phyloP scores from a whole-genome alignment of 2,888 invertebrate species.

The Allophyes oxyacanthae region DNA sequence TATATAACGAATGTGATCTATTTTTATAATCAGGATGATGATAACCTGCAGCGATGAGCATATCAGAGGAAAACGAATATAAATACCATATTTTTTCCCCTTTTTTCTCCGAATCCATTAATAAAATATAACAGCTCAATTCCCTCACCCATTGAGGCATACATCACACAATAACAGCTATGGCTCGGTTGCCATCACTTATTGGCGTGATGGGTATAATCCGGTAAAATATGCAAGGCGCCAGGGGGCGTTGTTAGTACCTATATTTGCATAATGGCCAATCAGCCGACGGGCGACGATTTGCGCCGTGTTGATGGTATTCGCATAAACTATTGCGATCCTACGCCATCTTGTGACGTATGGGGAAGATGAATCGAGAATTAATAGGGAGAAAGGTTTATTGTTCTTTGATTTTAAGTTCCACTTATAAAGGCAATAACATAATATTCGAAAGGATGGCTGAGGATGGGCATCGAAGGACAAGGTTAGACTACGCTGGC shows the following conservation, averaged over 20 bases:
- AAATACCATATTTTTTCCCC: conserved; percentile 7
- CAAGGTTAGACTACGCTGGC: no score
- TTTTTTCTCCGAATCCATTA: conserved; percentile 29
- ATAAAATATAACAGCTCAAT: conserved; percentile 47
- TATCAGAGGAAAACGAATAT: conserved; percentile 2
- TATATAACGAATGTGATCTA: no score
- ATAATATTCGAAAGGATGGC: no score
- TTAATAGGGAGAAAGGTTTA: conserved; percentile 2
- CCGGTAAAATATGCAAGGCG: conserved; percentile 65
- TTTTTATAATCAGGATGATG: not conserved
- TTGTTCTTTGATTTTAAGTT: not conserved
- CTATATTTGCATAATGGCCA: conserved; percentile 74
- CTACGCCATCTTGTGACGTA: conserved; percentile 39
- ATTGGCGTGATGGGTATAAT: conserved; percentile 62
- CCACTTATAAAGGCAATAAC: no score
- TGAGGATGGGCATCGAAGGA: no score
- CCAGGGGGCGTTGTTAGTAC: conserved; percentile 63
- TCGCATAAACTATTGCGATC: conserved; percentile 51
- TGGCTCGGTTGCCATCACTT: conserved; percentile 62
- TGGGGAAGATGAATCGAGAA: conserved; percentile 3
- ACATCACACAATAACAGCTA: conserved; percentile 54
- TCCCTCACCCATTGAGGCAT: conserved; percentile 33
- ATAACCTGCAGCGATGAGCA: not conserved
- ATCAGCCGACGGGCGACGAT: conserved; percentile 65
- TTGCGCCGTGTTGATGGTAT: conserved; percentile 57